Evolutionary conservation across 2,797 vertebrate genomes (phyloP), one percentile per base, ranked within the genome.

Genomic region (Brachyrhaphis roseni): DNA sequence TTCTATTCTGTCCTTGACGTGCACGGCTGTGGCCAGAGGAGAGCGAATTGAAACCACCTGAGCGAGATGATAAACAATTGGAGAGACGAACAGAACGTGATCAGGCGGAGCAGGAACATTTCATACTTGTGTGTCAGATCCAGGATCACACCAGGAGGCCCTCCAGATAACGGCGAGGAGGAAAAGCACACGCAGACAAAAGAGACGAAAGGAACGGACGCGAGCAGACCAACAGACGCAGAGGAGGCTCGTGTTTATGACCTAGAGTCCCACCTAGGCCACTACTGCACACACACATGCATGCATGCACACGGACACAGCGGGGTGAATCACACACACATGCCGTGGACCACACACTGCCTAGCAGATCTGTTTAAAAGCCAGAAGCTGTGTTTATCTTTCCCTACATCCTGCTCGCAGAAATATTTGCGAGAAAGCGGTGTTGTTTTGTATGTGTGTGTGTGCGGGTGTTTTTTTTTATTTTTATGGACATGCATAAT

Each of bases 341-440:
- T 75, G 64, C 81, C 36, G 57, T 15, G 76, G 95, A 96, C 95
- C 95, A 96, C 95, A 96, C 96, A 96, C 94, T 94, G 94, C 87
- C 75, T 77, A 82, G 78, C 91, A 89, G 90, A 90, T 95, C 93
- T 96, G 96, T 96, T 96, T 96, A 95, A 96, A 96, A 90, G 95
- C 92, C 94, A 93, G 95, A 94, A 96, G 95, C 93, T 87, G 84
- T 96, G 96, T 96, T 96, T 96, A 96, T 94, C 94, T 90, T 90
- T 92, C 89, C 87, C 88, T 90, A 95, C 94, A 95, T 96, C 95
- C 95, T 96, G 94, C 94, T 95, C 92, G n/a, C 91, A 94, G 92
- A 95, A 93, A 94, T 95, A 95, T 96, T 94, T 95, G 93, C 82
- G 88, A 90, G 88, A 82, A 76, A 91, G 89, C 92, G 77, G 84